Base-by-base conservation (phyloP, 2,113 vertebrate genomes). In the Lepus timidus region DNA sequence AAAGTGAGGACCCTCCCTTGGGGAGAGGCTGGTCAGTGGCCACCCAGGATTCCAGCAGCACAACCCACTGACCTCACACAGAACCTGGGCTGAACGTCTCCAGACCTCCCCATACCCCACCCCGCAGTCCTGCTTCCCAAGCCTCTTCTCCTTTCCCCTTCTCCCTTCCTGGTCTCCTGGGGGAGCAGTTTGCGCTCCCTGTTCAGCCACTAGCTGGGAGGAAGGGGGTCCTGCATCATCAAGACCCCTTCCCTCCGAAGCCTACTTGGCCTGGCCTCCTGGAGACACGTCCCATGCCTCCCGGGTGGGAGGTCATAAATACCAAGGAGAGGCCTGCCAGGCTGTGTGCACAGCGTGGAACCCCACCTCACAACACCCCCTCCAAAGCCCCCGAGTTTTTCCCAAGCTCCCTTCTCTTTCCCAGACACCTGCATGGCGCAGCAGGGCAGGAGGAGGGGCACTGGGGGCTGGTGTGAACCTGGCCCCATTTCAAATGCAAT, bases 31-130 rank as follows among this genome's bases (percentile, higher is more conserved):
- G 85, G 88, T 94, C 95, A 95, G 94, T 96, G 97, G 88, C 97
- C 96, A 96, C 97, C 97, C 96, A 97, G 85, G 90, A 92, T 97
- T 94, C 92, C 82, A 85, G 92, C 64, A 90, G 94, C 81, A 96
- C 85, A 44, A 44, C 90, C 89, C 96, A 85, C 90, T 92, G 94
- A 86, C 91, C 95, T 93, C 96, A 96, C 96, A 95, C 95, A 93
- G 88, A 96, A 91, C 96, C 94, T 55, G 92, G 97, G 90, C 94
- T 94, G 85, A 94, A 91, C 93, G 88, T n/a, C 92, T 96, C 95
- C 88, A 94, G 86, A 85, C 52, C 92, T 79, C 81, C 10, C 4
- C 20, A 1, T 3, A 29, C 67, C 33, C 81, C 29, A 4, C 94
- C 85, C 79, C 51, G 19, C 2, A 13, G 27, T 16, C 61, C 25